Conservation (phyloP, 2,888 invertebrate species). For the Pyrrhosoma nymphula region DNA sequence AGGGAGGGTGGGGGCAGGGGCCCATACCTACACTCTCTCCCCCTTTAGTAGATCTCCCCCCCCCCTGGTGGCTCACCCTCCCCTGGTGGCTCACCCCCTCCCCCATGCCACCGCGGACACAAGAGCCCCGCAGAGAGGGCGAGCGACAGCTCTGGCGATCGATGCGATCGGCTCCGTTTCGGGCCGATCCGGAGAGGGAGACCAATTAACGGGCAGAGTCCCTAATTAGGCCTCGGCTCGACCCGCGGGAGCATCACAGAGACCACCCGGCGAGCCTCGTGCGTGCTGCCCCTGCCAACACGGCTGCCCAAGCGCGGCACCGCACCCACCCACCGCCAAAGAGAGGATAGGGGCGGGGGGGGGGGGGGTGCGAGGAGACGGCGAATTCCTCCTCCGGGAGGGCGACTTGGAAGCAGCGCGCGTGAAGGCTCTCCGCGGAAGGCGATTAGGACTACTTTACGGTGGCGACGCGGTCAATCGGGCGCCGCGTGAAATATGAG, state of each 20-base stretch:
- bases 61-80: neutral
- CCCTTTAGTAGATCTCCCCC: neutral
- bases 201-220: slow-evolving; percentile 37
- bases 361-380: neutral
- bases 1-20: too few species aligned
- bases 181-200: slow-evolving; percentile 16
- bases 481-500: too few species aligned
- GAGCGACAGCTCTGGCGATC: neutral
- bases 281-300: neutral
- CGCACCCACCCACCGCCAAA: neutral
- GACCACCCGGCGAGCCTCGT: slow-evolving; percentile 49
- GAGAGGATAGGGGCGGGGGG: too few species aligned
- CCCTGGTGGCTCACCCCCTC: neutral
- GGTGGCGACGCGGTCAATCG: too few species aligned
- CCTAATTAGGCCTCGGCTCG: slow-evolving; percentile 40
- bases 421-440: neutral
- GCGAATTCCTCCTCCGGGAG: neutral
- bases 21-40: too few species aligned
- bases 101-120: neutral
- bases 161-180: slow-evolving; percentile 16
- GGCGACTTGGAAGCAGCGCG: neutral
- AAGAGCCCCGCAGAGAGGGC: neutral
- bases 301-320: neutral
- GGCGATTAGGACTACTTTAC: too few species aligned
- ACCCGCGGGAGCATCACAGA: slow-evolving; percentile 8